phyloP scores from a whole-genome alignment of 2,888 invertebrate genomes.

The Pyrocoelia pectoralis region DNA sequence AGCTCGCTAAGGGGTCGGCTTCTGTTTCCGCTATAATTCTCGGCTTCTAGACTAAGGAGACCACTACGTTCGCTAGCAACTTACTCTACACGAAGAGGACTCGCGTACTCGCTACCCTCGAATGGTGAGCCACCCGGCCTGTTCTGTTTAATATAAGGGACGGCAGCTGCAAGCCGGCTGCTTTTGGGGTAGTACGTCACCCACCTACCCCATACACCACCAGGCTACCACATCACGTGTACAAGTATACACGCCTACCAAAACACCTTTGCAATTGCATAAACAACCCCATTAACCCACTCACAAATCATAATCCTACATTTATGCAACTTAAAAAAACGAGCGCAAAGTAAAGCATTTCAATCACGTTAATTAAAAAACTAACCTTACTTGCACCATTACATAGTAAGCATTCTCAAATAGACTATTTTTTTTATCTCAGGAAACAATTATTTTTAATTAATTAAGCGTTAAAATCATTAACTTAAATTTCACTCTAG shows the following conservation, averaged over 20 bases:
- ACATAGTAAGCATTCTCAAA: background rate
- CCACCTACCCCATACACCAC: slow-evolving; percentile 33
- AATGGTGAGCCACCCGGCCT: slow-evolving; percentile 55
- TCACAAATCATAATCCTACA: slow-evolving; percentile 19
- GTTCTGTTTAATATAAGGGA: slow-evolving; percentile 56
- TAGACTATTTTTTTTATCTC: background rate
- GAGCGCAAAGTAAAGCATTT: too few species aligned
- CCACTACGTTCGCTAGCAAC: slow-evolving; percentile 30
- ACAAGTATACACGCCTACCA: slow-evolving; percentile 40
- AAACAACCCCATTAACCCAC: slow-evolving; percentile 45
- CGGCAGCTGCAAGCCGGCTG: slow-evolving; percentile 53
- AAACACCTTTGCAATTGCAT: slow-evolving; percentile 40
- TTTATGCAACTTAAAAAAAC: background rate
- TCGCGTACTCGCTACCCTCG: slow-evolving; percentile 56
- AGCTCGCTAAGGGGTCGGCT: slow-evolving; percentile 58
- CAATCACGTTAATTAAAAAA: too few species aligned
- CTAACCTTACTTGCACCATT: background rate
- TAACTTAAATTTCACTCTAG: too few species aligned
- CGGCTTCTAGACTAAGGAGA: slow-evolving; percentile 28
- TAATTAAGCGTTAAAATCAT: background rate
- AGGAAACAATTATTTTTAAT: background rate
- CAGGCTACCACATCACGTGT: slow-evolving; percentile 37
- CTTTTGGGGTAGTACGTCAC: slow-evolving; percentile 50
- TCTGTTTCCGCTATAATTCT: slow-evolving; percentile 52
- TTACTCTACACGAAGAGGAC: slow-evolving; percentile 36